Evolutionary conservation across 2,888 invertebrate species (phyloP), one percentile per base, ranked within the genome.

Genomic region (Teleiodes luculella): DNA sequence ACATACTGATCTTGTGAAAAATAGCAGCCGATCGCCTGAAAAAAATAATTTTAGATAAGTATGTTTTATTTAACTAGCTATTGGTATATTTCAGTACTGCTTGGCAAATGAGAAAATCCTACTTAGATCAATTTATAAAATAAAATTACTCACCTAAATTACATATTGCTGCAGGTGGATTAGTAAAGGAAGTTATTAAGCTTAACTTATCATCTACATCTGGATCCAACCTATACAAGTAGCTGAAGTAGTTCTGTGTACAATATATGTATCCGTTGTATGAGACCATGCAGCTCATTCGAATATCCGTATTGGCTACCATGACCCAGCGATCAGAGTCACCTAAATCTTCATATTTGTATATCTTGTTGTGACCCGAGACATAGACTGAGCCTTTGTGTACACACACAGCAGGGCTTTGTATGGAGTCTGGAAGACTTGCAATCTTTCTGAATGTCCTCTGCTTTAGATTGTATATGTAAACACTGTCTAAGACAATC

Each of bases 191-290:
- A 0, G 72, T 65, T 6, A 82, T 64, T 16, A 68, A 50, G 49
- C 80, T 62, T 36, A 87, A 59, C n/a, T 54, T 61, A 0, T 52
- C 49, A 55, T 82, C 76, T 1, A 64, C 48, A 31, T 65, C 75
- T 1, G 88, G 86, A 33, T 61, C 70, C 57, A 87, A 85, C 58
- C 83, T 74, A 52, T 79, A 80, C 46, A 88, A 47, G 37, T 73
- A 66, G 18, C 67, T 74, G 50, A 81, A 85, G 52, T 78, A 86
- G 57, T 72, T 78, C 57, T 87, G 87, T 0, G 79, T 73, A 48
- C 81, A 79, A 56, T 85, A 86, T 36, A 89, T 79, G 57, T 79
- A 76, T 0, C 75, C 76, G 41, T 73, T 79, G 41, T 65, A 82
- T 2, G 88, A 82, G 1, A 70, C 59, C 70, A 89, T 70, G 37